Percentiles rank a stretch among this genome's conserved stretches.
Evolutionary conservation across 2,888 invertebrate genomes (phyloP).

Genomic region (Leucoma salicis): DNA sequence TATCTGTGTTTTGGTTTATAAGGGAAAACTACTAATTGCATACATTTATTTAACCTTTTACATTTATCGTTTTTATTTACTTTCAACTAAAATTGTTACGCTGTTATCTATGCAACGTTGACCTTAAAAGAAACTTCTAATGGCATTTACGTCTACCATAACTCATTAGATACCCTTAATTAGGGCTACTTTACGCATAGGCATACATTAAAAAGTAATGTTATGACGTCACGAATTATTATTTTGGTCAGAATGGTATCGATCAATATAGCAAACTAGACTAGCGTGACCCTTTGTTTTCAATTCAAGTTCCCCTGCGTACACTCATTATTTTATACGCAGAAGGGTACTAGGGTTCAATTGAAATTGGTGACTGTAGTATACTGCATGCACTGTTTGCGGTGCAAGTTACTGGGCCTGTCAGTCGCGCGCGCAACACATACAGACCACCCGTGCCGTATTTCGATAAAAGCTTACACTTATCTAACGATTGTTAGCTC

Average conservation of each 20-base stretch:
- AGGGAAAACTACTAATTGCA: no score
- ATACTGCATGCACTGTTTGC: slow-evolving; percentile 40
- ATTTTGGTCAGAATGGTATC: slow-evolving; percentile 47
- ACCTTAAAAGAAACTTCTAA: no score
- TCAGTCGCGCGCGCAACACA: slow-evolving; percentile 55
- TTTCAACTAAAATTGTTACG: no score
- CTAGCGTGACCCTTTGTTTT: slow-evolving; percentile 45
- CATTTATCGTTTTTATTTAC: no score
- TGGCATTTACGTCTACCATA: slow-evolving; percentile 26
- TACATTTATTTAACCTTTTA: no score
- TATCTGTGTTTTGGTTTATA: no score
- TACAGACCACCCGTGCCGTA: slow-evolving; percentile 60
- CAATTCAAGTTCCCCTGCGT: slow-evolving; percentile 38
- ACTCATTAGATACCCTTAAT: slow-evolving; percentile 50
- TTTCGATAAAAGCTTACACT: slow-evolving; percentile 49
- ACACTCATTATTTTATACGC: slow-evolving; percentile 14
- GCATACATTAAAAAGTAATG: slow-evolving; percentile 49
- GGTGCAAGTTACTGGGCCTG: slow-evolving; percentile 31
- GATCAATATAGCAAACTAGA: slow-evolving; percentile 56
- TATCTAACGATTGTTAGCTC: slow-evolving; percentile 49
- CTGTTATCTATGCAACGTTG: no score
- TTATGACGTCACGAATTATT: slow-evolving; percentile 63
- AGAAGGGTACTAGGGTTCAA: slow-evolving; percentile 43
- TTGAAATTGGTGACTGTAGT: slow-evolving; percentile 39
- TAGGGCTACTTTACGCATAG: slow-evolving; percentile 56